Base-by-base conservation (phyloP, 2,113 vertebrate genomes). In the Anguilla japonica region DNA sequence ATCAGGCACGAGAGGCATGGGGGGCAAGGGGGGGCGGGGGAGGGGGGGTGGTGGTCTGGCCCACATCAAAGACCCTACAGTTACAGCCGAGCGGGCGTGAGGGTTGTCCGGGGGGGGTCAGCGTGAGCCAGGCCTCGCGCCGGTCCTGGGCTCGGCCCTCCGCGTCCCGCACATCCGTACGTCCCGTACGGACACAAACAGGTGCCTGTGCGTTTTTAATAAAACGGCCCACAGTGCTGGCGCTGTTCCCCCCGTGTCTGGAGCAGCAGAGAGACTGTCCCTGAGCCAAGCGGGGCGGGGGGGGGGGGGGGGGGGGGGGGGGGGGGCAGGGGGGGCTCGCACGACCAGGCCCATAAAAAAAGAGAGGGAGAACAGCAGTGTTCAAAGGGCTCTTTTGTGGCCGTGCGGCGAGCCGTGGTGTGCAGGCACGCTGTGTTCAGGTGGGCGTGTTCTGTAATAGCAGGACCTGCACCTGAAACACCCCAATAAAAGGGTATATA, bases 161-260 rank as follows among this genome's bases (percentile, higher is more conserved):
- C 63, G 20, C 71, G 26, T 13, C 7, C 71, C 22, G 75, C 75
- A 79, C 22, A 1, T 34, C 34, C 34, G 34, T 34, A 34, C 34
- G 34, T 34, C 34, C 34, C 34, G 89, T 79, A 87, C 56, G 84
- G 43, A 91, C 89, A 88, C 87, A 89, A 86, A 88, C 87, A 88
- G 5, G 41, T 87, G 71, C 29, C 22, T 84, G 83, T 41, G 86
- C 88, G 75, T 89, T 57, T 57, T 85, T 2, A n/a, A 75, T 11
- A 22, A 7, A 75, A 13, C n/a, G 26, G 13, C 63, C 34, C 11
- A 75, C 71, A 75, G 71, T 11, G 13, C 26, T n/a, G 71, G 71
- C 71, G 1, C 1, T 75, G 71, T 75, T 75, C 63, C n/a, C n/a
- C n/a, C 43, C 2, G 43, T 75, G 71, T 7, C 22, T n/a, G 63